Evolutionary conservation across 2,888 invertebrate genomes (phyloP).

Genomic region (Lymantria dispar): DNA sequence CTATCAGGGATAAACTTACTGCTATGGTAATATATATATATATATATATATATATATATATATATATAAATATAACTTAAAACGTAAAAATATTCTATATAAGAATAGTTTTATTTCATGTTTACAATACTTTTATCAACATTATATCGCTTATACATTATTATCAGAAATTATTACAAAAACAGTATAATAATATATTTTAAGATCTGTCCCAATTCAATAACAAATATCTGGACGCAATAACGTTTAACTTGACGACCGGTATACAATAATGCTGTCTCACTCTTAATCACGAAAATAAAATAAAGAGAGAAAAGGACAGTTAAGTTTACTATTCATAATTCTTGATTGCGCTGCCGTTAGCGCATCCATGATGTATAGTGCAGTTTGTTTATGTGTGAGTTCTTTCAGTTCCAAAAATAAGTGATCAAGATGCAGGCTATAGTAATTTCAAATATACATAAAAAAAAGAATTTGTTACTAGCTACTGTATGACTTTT

Average conservation of each 20-base stretch:
- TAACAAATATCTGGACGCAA: conserved; percentile 33
- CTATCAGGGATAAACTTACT: too few species aligned
- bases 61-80: too few species aligned
- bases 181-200: too few species aligned
- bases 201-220: conserved; percentile 17
- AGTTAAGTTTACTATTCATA: conserved; percentile 32
- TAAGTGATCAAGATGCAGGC: background rate
- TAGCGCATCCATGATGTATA: conserved; percentile 30
- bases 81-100: too few species aligned
- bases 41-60: too few species aligned
- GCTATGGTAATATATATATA: too few species aligned
- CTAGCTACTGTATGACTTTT: too few species aligned
- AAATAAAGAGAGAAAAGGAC: conserved; percentile 23
- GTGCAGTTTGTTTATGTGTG: conserved; percentile 3
- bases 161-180: too few species aligned
- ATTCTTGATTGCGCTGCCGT: conserved; percentile 37
- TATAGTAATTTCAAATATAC: background rate
- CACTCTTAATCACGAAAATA: conserved; percentile 12
- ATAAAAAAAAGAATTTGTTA: too few species aligned
- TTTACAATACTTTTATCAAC: too few species aligned
- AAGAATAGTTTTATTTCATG: too few species aligned
- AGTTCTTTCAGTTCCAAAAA: background rate
- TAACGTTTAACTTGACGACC: conserved; percentile 28
- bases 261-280: conserved; percentile 17
- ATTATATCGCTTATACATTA: too few species aligned